Evolutionary conservation across 2,113 vertebrate species (phyloP).

Genomic region (Aramus guarauna): DNA sequence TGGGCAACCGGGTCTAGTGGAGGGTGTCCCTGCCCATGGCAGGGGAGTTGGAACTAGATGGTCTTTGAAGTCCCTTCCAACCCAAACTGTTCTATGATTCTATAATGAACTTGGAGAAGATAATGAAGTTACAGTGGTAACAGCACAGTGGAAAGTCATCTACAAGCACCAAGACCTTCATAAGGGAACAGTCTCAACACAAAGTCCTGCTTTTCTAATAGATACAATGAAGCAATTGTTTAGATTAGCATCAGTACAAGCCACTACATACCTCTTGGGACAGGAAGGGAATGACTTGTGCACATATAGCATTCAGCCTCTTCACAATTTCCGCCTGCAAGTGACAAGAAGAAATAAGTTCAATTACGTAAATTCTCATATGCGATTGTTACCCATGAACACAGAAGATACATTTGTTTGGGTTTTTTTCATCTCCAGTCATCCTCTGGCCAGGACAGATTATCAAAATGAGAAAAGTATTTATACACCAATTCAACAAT

Average conservation of each 20-base stretch:
- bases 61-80: too few relatives aligned
- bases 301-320: slow-evolving; percentile 96
- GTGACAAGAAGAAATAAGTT: slow-evolving; percentile 64
- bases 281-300: slow-evolving; percentile 96
- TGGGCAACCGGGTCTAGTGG: too few relatives aligned
- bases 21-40: too few relatives aligned
- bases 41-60: too few relatives aligned
- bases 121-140: slow-evolving; percentile 3
- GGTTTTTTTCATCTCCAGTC: neutral
- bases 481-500: neutral
- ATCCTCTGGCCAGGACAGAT: neutral
- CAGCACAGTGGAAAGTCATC: slow-evolving; percentile 18
- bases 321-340: slow-evolving; percentile 96
- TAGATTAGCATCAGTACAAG: slow-evolving; percentile 21
- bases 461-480: neutral
- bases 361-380: slow-evolving; percentile 43
- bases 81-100: neutral
- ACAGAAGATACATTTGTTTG: neutral
- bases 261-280: slow-evolving; percentile 89
- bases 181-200: neutral
- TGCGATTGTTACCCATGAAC: neutral
- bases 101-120: slow-evolving; percentile 20
- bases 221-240: neutral
- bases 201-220: neutral
- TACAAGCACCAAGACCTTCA: slow-evolving; percentile 20